Percentiles rank a stretch among this genome's conserved stretches.
These are phyloP conservation scores for Odontocerum albicorne DNA, from an alignment of 2,888 invertebrate species.

Conservation along the genomic window DNA sequence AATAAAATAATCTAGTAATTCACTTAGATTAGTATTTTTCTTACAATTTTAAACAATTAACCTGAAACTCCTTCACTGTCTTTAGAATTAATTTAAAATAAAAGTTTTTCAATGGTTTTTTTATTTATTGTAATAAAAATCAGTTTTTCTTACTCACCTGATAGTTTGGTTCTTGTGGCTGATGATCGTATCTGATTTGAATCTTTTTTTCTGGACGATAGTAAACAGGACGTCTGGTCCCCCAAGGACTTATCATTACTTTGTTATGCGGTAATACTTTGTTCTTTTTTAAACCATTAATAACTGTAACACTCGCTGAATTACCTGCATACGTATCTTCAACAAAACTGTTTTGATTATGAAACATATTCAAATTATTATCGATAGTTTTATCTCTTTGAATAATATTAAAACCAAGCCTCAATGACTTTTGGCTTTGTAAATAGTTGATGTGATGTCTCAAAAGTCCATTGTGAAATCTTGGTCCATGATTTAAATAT, in stretches of 20 bases:
- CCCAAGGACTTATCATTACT: conserved; percentile 62
- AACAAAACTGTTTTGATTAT: too few species aligned
- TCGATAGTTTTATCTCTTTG: background rate
- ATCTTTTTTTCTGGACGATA: conserved; percentile 20
- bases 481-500: background rate
- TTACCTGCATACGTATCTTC: too few species aligned
- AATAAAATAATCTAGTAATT: too few species aligned
- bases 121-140: too few species aligned
- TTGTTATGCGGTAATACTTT: conserved; percentile 51
- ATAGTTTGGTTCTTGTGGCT: background rate
- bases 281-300: background rate
- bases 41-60: too few species aligned
- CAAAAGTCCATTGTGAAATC: background rate
- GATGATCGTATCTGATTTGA: too few species aligned
- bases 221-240: conserved; percentile 46
- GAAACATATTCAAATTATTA: too few species aligned
- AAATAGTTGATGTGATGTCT: conserved; percentile 4
- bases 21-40: too few species aligned
- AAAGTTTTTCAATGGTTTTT: too few species aligned
- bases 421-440: conserved; percentile 12
- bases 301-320: background rate
- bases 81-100: too few species aligned
- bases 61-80: too few species aligned
- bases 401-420: conserved; percentile 11
- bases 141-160: too few species aligned